Evolutionary conservation across 2,113 vertebrate genomes (phyloP).

Genomic region (Thalassarche chlororhynchos): DNA sequence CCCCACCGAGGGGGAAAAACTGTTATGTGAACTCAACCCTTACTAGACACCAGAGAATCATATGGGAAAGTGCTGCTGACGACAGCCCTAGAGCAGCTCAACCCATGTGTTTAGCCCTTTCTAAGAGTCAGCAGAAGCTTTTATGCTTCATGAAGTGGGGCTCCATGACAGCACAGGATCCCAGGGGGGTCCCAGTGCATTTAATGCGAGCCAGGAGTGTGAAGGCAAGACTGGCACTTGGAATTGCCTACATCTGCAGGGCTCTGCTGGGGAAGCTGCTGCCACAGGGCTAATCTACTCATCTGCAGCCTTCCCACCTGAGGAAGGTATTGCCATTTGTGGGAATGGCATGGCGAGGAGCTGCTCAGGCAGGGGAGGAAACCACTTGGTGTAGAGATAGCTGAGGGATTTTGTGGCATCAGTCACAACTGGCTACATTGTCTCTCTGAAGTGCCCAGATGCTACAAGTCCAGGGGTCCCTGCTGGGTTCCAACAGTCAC

Average conservation of each 20-base stretch:
- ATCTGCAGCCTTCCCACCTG: not conserved
- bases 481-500: not conserved
- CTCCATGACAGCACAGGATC: not conserved
- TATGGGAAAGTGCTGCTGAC: not conserved
- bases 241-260: not conserved
- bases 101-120: not conserved
- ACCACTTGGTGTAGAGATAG: rapidly evolving
- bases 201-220: not conserved
- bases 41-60: not conserved
- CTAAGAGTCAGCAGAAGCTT: not conserved
- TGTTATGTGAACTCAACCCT: not conserved
- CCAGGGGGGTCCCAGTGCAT: not conserved
- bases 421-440: not conserved
- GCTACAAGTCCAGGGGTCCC: not conserved
- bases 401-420: not conserved
- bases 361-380: not conserved
- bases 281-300: not conserved
- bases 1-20: not conserved
- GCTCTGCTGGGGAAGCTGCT: not conserved
- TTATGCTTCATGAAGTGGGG: not conserved
- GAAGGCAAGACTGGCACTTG: not conserved
- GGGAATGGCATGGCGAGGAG: not conserved
- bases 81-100: not conserved
- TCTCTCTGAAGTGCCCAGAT: not conserved
- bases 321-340: not conserved